phyloP scores from a whole-genome alignment of 2,797 vertebrate species.

The Galagoides demidoff region DNA sequence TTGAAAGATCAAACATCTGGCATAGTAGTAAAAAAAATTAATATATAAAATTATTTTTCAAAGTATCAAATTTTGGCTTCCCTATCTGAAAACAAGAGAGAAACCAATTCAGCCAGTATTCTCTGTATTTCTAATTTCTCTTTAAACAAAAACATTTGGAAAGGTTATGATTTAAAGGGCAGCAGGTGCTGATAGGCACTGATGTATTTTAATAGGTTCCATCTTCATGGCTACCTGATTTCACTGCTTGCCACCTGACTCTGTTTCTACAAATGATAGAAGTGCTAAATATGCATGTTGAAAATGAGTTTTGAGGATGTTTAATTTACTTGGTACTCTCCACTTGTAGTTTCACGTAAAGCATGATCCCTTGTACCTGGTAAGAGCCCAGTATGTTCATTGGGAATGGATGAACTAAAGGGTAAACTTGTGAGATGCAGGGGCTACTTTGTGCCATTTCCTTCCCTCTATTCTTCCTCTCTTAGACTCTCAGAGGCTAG shows the following conservation, averaged over 20 bases:
- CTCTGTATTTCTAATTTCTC: constrained; percentile 3
- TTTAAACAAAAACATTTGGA: not conserved
- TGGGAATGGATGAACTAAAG: not conserved
- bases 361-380: not conserved
- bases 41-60: constrained; percentile 33
- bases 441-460: not conserved
- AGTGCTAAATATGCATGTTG: not conserved
- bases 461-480: not conserved
- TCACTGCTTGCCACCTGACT: not conserved
- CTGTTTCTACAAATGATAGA: not conserved
- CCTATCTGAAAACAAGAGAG: not conserved
- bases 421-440: not conserved
- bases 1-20: not conserved
- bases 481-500: not conserved
- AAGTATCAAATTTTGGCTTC: not conserved
- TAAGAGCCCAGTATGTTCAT: not conserved
- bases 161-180: not conserved
- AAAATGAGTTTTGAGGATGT: not conserved
- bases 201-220: not conserved
- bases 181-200: not conserved
- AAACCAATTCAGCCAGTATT: not conserved
- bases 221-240: not conserved
- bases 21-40: not conserved
- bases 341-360: not conserved
- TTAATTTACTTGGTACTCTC: not conserved